A percentile compares a stretch with the other conserved stretches of the same genome.
Evolutionary conservation across 2,888 invertebrate genomes (phyloP).

Genomic region (Elmis aenea): DNA sequence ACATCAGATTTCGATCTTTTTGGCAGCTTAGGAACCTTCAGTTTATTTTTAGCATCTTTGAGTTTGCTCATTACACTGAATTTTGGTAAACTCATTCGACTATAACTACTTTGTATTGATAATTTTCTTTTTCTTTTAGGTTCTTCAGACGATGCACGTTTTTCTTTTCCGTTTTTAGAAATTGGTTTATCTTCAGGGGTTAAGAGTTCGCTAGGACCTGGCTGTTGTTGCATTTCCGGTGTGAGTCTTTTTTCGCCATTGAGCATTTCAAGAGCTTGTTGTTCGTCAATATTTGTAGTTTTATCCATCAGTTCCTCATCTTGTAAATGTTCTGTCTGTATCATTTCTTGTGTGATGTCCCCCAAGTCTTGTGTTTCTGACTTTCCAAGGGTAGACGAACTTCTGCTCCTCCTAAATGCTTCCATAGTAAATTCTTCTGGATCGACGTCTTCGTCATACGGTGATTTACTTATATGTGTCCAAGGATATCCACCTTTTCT

Average conservation of each 20-base stretch:
- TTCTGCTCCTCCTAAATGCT: constrained; percentile 28
- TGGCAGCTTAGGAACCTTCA: constrained; percentile 8
- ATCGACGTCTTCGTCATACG: constrained; percentile 45
- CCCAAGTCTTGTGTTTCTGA: constrained; percentile 9
- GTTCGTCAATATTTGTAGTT: too few relatives aligned
- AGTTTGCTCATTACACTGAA: constrained; percentile 33
- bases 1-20: constrained; percentile 13
- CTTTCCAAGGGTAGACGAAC: constrained; percentile 28
- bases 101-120: constrained; percentile 37
- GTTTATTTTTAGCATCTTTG: constrained; percentile 4
- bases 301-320: constrained; percentile 4
- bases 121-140: constrained; percentile 35
- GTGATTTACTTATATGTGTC: constrained; percentile 69
- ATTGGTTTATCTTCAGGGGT: background rate
- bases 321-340: constrained; percentile 10
- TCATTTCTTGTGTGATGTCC: constrained; percentile 6
- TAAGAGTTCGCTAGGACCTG: too few relatives aligned
- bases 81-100: constrained; percentile 17
- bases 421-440: constrained; percentile 40
- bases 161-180: constrained; percentile 13
- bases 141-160: constrained; percentile 34
- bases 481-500: constrained; percentile 74
- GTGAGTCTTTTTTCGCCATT: too few relatives aligned
- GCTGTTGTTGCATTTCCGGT: too few relatives aligned
- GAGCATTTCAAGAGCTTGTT: too few relatives aligned